phyloP scores from a whole-genome alignment of 2,797 vertebrate species.

The Enteromius fasciolatus region DNA sequence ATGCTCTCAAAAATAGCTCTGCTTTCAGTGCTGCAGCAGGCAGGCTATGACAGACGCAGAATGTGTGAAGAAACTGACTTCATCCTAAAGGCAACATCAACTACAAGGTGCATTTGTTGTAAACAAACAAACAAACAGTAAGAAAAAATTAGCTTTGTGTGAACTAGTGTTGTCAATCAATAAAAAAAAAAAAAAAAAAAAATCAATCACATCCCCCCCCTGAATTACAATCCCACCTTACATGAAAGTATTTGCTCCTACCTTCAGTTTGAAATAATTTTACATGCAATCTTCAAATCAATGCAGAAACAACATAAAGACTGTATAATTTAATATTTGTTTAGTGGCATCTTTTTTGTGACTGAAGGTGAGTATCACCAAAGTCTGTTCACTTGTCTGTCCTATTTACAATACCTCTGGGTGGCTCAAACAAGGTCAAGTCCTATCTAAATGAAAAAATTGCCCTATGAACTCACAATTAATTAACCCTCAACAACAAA shows the following conservation, averaged over 20 bases:
- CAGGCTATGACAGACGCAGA: neutral
- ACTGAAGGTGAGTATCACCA: neutral
- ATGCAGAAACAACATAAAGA: neutral
- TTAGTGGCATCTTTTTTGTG: neutral
- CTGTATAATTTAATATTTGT: neutral
- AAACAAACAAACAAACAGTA: neutral
- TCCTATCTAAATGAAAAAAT: neutral
- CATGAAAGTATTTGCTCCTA: neutral
- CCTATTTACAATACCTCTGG: too few relatives aligned
- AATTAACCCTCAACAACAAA: too few relatives aligned
- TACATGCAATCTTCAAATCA: neutral
- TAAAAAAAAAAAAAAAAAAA: too few relatives aligned
- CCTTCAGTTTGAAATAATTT: neutral
- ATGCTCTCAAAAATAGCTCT: conserved; percentile 6
- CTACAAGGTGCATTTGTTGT: neutral
- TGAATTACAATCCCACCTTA: too few relatives aligned
- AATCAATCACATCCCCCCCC: too few relatives aligned
- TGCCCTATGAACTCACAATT: too few relatives aligned
- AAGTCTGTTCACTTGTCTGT: neutral
- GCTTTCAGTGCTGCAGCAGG: neutral
- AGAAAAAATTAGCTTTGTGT: neutral
- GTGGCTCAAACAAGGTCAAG: neutral
- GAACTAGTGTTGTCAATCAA: neutral
- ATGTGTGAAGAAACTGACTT: neutral
- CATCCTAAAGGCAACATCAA: neutral